Percentiles rank a stretch among this genome's conserved stretches.
phyloP scores from a whole-genome alignment of 2,888 invertebrate genomes.

The Bursaphelenchus okinawaensis region DNA sequence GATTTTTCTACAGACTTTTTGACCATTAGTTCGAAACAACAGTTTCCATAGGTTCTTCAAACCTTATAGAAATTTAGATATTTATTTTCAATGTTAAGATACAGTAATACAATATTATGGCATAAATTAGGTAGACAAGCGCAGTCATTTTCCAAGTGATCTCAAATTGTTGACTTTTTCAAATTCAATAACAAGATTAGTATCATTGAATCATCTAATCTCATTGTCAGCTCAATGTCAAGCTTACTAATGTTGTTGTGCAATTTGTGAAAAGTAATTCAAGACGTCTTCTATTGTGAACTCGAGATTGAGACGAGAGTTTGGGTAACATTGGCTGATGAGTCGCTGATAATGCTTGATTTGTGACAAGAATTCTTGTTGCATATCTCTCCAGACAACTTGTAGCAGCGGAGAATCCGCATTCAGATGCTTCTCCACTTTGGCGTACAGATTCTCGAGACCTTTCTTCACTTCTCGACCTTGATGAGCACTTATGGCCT shows the following conservation, averaged over 20 bases:
- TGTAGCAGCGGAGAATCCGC: constrained; percentile 60
- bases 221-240: too few species aligned
- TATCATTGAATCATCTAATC: too few species aligned
- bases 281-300: constrained; percentile 92
- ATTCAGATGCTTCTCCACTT: constrained; percentile 85
- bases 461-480: constrained; percentile 67
- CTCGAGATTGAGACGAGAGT: constrained; percentile 67
- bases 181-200: too few species aligned
- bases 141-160: too few species aligned
- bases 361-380: constrained; percentile 94
- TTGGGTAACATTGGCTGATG: constrained; percentile 49
- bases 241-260: constrained; percentile 74
- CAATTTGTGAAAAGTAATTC: constrained; percentile 94
- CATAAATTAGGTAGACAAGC: too few species aligned
- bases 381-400: constrained; percentile 99
- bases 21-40: too few species aligned
- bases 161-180: too few species aligned
- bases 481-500: constrained; percentile 89
- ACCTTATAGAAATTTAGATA: too few species aligned
- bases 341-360: constrained; percentile 86
- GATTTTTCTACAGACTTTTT: too few species aligned
- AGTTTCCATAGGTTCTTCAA: too few species aligned
- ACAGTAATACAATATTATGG: too few species aligned
- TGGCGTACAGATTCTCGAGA: constrained; percentile 50
- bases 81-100: too few species aligned